phyloP scores from a whole-genome alignment of 2,113 vertebrate genomes.

The Atherinomorus stipes region DNA sequence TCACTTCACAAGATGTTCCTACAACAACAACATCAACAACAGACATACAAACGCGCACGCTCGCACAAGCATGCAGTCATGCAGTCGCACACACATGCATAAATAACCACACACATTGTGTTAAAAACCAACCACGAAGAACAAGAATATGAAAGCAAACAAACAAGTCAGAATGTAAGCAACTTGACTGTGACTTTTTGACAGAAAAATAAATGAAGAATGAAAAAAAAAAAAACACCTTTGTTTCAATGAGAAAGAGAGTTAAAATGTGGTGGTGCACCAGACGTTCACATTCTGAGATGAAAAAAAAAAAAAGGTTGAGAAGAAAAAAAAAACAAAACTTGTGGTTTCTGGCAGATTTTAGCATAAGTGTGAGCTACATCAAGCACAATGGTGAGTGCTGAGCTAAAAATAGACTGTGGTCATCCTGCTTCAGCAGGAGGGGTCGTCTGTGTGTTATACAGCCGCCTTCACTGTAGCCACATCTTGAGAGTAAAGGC shows the following conservation, averaged over 20 bases:
- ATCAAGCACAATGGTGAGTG: constrained; percentile 79
- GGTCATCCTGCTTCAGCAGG: constrained; percentile 83
- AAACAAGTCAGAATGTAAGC: constrained; percentile 74
- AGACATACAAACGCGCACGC: constrained; percentile 56
- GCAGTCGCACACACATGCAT: constrained; percentile 54
- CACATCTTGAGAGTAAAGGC: constrained; percentile 60
- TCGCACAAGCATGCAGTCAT: constrained; percentile 29
- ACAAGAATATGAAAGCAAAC: constrained; percentile 72
- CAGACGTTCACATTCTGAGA: constrained; percentile 24
- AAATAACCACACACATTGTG: constrained; percentile 60
- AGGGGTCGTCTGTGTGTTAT: constrained; percentile 78
- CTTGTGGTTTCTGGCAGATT: constrained; percentile 70
- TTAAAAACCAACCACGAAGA: constrained; percentile 70
- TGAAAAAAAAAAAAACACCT: constrained; percentile 39
- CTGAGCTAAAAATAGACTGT: constrained; percentile 84
- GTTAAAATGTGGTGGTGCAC: constrained; percentile 59
- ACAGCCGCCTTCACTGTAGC: constrained; percentile 61
- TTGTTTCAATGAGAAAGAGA: constrained; percentile 60
- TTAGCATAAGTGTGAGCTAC: constrained; percentile 78
- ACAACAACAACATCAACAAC: constrained; percentile 74
- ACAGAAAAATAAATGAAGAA: constrained; percentile 54
- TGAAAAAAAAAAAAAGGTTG: constrained; percentile 38
- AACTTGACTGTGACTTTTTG: constrained; percentile 61
- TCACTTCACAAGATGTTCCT: constrained; percentile 79
- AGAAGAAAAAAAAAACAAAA: constrained; percentile 41